Base-by-base conservation (phyloP, 2,797 vertebrate genomes). In the Adelosebastes latens region DNA sequence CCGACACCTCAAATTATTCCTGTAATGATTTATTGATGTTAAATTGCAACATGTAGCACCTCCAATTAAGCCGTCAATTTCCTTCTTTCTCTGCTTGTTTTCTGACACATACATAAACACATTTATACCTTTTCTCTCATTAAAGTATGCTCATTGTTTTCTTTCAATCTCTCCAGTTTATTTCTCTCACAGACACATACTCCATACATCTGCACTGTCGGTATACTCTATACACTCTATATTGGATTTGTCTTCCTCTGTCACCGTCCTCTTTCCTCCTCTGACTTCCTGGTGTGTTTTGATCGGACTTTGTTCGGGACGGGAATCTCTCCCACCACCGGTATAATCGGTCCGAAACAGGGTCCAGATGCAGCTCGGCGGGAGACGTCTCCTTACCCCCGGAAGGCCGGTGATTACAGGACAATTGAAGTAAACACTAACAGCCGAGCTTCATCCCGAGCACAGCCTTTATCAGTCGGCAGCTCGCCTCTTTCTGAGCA, bases 341-440 rank as follows among this genome's bases (percentile, higher is more conserved):
- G 71, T 39, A 2, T 88, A 89, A 89, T 81, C 36, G 53, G 6
- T 78, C 62, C 11, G 2, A 66, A 89, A 75, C 56, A 42, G 75
- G 72, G 83, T 90, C 90, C 93, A 93, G 93, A 90, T 94, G 93
- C 91, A 82, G 65, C 85, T 70, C 79, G 3, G 81, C 53, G 2
- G 82, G 91, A 71, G 68, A 74, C 22, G 24, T 49, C 73, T 74
- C 68, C 81, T 56, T 81, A 52, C 77, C 60, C 62, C 77, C 9
- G 73, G 73, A 93, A 91, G 89, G 64, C 81, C 25, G 5, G 67
- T 87, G 88, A 94, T 94, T 93, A 86, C 91, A 52, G 83, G 75
- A 90, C 90, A 93, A 93, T 94, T 93, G 91, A 72, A 85, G 90
- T 93, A 93, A 94, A 93, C 90, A 89, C 84, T 90, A 88, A 76